Evolutionary conservation across 2,888 invertebrate species (phyloP).

Genomic region (Cephus nigrinus): DNA sequence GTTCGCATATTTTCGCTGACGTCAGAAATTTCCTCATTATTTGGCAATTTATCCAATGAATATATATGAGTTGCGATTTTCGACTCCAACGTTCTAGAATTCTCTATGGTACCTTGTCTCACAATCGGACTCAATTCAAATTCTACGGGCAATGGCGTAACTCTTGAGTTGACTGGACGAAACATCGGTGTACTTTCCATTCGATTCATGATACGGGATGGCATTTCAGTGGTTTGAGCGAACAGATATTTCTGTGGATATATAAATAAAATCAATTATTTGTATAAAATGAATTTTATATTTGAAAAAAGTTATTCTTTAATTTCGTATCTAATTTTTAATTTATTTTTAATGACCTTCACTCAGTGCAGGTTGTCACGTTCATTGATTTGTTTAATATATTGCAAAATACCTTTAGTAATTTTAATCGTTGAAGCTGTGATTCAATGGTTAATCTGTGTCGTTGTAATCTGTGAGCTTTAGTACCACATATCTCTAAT

Average conservation of each 20-base stretch:
- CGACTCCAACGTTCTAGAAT: not conserved
- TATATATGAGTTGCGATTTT: conserved; percentile 1
- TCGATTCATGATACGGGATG: conserved; percentile 42
- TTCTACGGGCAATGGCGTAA: conserved; percentile 54
- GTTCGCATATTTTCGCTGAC: conserved; percentile 49
- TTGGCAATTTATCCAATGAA: not conserved
- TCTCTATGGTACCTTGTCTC: conserved; percentile 38
- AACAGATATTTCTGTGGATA: conserved; percentile 58
- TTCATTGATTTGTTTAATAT: not conserved
- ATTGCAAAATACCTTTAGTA: conserved; percentile 70
- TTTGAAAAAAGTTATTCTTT: conserved; percentile 2
- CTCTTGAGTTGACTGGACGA: conserved; percentile 47
- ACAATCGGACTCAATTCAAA: conserved; percentile 63
- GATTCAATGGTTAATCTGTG: conserved; percentile 74
- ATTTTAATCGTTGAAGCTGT: conserved; percentile 76
- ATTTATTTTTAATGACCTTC: not conserved
- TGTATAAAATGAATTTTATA: not conserved
- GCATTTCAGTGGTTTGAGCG: conserved; percentile 32
- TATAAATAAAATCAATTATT: conserved; percentile 14
- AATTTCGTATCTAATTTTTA: conserved; percentile 7
- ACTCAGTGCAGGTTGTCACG: not conserved
- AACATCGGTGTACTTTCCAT: conserved; percentile 64
- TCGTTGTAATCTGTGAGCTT: conserved; percentile 68
- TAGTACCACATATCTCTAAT: conserved; percentile 56
- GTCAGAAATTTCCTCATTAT: conserved; percentile 1